phyloP scores from a whole-genome alignment of 2,888 invertebrate species.

The Phortica magna region DNA sequence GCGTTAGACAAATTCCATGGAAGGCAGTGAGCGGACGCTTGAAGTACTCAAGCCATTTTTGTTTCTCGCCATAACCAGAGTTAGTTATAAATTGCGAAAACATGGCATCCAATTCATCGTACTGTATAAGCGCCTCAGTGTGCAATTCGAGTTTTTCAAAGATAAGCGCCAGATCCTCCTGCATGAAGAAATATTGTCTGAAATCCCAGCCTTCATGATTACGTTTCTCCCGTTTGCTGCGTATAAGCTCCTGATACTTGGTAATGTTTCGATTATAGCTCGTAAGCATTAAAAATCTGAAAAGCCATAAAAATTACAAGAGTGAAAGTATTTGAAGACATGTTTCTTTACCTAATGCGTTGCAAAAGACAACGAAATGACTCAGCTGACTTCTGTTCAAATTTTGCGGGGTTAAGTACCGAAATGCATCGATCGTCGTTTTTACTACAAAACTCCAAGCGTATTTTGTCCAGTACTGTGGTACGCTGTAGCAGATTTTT shows the following conservation, averaged over 20 bases:
- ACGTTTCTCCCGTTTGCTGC: slow-evolving; percentile 92
- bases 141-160: slow-evolving; percentile 95
- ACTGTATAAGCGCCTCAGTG: slow-evolving; percentile 96
- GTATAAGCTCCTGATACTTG: slow-evolving; percentile 92
- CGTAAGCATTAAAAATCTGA: slow-evolving; percentile 83
- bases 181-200: slow-evolving; percentile 93
- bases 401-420: slow-evolving; percentile 93
- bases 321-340: not conserved
- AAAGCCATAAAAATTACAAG: not conserved
- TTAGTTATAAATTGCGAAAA: slow-evolving; percentile 98
- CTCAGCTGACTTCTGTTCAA: slow-evolving; percentile 92
- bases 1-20: slow-evolving; percentile 86
- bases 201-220: slow-evolving; percentile 96
- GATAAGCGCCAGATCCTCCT: slow-evolving; percentile 97
- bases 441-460: slow-evolving; percentile 94
- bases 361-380: slow-evolving; percentile 92
- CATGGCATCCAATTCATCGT: slow-evolving; percentile 97
- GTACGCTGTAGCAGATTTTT: slow-evolving; percentile 94
- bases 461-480: slow-evolving; percentile 96
- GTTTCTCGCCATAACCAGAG: slow-evolving; percentile 92
- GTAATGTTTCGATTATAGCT: slow-evolving; percentile 92
- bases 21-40: slow-evolving; percentile 88
- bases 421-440: slow-evolving; percentile 92
- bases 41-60: slow-evolving; percentile 91
- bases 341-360: slow-evolving; percentile 83